phyloP scores from a whole-genome alignment of 2,888 invertebrate genomes.

The Leucoma salicis region DNA sequence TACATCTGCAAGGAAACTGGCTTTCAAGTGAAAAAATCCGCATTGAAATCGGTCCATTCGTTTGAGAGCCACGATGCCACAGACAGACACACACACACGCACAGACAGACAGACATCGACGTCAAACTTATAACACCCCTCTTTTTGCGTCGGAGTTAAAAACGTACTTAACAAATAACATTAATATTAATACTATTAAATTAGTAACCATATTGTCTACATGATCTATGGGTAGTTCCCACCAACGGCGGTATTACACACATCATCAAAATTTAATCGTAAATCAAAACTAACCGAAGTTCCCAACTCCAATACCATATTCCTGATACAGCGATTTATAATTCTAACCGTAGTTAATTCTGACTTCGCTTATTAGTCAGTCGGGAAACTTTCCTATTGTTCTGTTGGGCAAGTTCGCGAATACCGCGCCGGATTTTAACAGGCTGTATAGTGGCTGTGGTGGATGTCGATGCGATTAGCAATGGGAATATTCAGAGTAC shows the following conservation, averaged over 20 bases:
- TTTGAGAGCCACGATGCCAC: too few species aligned
- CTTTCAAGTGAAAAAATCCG: too few species aligned
- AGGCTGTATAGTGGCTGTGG: slow-evolving; percentile 2
- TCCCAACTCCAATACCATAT: slow-evolving; percentile 11
- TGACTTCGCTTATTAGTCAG: slow-evolving; percentile 25
- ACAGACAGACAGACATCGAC: too few species aligned
- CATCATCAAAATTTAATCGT: neutral
- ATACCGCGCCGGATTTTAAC: slow-evolving; percentile 16
- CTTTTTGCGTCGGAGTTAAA: too few species aligned
- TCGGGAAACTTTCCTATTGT: slow-evolving; percentile 26
- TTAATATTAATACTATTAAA: too few species aligned
- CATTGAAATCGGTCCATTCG: too few species aligned
- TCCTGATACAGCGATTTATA: slow-evolving; percentile 31
- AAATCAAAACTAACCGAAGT: neutral
- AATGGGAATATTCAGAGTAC: neutral
- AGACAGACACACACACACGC: too few species aligned
- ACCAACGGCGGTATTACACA: neutral
- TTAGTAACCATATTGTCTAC: too few species aligned
- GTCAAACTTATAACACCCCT: too few species aligned
- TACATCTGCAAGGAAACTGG: too few species aligned
- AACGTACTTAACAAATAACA: too few species aligned
- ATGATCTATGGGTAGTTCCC: too few species aligned
- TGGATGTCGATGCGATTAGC: neutral
- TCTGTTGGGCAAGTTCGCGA: slow-evolving; percentile 11
- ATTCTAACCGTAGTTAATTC: slow-evolving; percentile 41